Evolutionary conservation across 2,113 vertebrate genomes (phyloP), one percentile per base, ranked within the genome.

Genomic region (Tenrec ecaudatus): DNA sequence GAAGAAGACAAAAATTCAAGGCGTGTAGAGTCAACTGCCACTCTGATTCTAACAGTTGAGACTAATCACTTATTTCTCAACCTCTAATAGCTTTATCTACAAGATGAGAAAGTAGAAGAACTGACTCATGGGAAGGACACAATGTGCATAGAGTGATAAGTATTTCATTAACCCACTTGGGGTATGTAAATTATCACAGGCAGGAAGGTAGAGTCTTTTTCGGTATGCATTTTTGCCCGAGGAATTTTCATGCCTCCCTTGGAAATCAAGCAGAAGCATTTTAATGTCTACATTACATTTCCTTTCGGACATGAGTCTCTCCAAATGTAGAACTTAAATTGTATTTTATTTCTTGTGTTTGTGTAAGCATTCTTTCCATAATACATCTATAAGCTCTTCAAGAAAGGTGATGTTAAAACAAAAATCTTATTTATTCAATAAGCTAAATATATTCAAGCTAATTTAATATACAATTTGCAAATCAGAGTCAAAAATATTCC

Each of bases 171-270:
- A 76, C 25, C 36, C 83, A 47, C n/a, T 78, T 69, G 60, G 79
- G 53, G 84, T 89, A 95, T 69, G 86, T 53, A 91, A 97, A 96
- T 95, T 92, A 80, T 60, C 89, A 82, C 31, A 95, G 40, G 38
- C 85, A 92, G 20, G 20, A 88, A 93, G 69, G 73, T 88, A 77
- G 79, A 95, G 29, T n/a, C 57, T 90, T 92, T 83, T 60, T 80
- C 33, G 31, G 47, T 82, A 75, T 25, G 76, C 87, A 71, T 77
- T 58, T 91, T 79, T 81, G 90, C 80, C 79, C 75, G 60, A 87
- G 4, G 36, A 95, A 78, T 84, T 93, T 92, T 88, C 25, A 78
- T 86, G 92, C 27, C 68, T 91, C 31, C 75, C 66, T 43, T n/a
- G 79, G 43, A 90, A 47, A 92, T 88, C 47, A 93, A 89, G 76